Base-by-base conservation (phyloP, 2,113 vertebrate species). In the Lates calcarifer region DNA sequence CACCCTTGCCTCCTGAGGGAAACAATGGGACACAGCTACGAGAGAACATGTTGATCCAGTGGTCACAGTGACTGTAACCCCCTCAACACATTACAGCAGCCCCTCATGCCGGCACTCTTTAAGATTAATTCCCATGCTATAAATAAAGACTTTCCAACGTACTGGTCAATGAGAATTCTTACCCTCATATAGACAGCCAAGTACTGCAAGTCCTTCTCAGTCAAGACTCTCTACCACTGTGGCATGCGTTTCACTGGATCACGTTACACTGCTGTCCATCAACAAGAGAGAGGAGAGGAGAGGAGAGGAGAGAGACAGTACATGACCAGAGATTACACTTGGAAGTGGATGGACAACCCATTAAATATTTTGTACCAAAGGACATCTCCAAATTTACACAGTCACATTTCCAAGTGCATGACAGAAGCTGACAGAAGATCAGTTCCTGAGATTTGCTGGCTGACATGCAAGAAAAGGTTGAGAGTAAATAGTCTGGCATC, bases 81-180 rank as follows among this genome's bases (percentile, higher is more conserved):
- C 64, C 8, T 4, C 7, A 1, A 41, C 61, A 64, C 62, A 58
- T 24, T 57, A 26, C 78, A 70, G 53, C 37, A 47, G 61, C 18
- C 8, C 7, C 58, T 31, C 41, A 37, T 47, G 31, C 29, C 64
- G 57, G 20, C 51, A 56, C 35, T 56, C 58, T 39, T 65, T 47
- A 67, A 20, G 33, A 26, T 35, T 65, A 77, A 85, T 69, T 84
- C 43, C 29, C 14, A 18, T 33, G 37, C 81, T 89, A 90, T 84
- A 89, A 90, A 91, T 88, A 90, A 71, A 85, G 28, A 68, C 65
- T 72, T 64, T 74, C 64, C 72, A 73, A 79, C 1, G 20, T 43
- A 53, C 28, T 45, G 73, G 68, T 90, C 57, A 90, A 82, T 80
- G 75, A 65, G 64, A 76, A 78, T 78, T 83, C 82, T 65, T 70